A percentile compares a stretch with the other conserved stretches of the same genome.
phyloP scores from a whole-genome alignment of 2,888 invertebrate genomes.

The Philaethria dido region DNA sequence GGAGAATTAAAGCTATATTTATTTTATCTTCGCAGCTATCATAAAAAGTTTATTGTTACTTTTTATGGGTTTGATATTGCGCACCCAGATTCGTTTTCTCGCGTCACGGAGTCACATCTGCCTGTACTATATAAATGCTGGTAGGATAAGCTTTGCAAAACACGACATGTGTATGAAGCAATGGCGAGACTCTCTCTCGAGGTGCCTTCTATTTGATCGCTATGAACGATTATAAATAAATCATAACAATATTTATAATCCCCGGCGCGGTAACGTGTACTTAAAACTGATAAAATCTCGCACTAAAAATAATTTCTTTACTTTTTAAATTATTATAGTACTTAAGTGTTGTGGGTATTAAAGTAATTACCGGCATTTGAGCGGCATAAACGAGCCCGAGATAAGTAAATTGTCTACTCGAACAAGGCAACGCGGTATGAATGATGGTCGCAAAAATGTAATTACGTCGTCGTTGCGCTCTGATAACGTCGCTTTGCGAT shows the following conservation, averaged over 20 bases:
- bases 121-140: constrained; percentile 13
- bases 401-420: constrained; percentile 55
- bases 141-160: constrained; percentile 21
- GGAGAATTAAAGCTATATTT: constrained; percentile 64
- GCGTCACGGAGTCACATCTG: constrained; percentile 26
- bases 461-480: constrained; percentile 63
- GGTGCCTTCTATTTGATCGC: background rate
- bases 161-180: background rate
- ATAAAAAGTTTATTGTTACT: constrained; percentile 73
- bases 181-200: constrained; percentile 7
- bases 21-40: constrained; percentile 66
- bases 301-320: constrained; percentile 37
- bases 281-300: constrained; percentile 37
- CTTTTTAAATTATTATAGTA: constrained; percentile 44
- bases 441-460: constrained; percentile 64
- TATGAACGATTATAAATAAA: constrained; percentile 19
- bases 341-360: constrained; percentile 44
- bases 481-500: constrained; percentile 62
- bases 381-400: constrained; percentile 56
- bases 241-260: constrained; percentile 15
- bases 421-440: constrained; percentile 49
- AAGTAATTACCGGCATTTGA: constrained; percentile 50
- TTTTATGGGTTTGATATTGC: constrained; percentile 68
- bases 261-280: constrained; percentile 12
- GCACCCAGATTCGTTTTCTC: constrained; percentile 44